These are phyloP conservation scores for Tragulus kanchil DNA, from an alignment of 2,113 vertebrate genomes.

Conservation along the genomic window DNA sequence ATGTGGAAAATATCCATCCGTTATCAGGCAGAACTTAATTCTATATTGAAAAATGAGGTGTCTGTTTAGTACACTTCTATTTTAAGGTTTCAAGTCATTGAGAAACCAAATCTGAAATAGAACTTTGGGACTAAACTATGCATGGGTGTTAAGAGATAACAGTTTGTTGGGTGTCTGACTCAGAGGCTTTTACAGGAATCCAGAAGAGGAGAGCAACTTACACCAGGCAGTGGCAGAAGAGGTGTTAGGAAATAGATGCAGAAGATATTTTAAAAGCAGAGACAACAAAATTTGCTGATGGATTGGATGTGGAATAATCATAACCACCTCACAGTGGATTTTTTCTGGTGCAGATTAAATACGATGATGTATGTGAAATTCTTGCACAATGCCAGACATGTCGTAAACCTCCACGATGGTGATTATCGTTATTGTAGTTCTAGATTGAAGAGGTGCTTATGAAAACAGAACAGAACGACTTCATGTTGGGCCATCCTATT, in stretches of 20 bases:
- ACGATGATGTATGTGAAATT: background rate
- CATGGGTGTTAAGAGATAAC: background rate
- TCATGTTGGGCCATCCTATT: background rate
- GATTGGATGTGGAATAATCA: background rate
- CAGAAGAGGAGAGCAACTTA: background rate
- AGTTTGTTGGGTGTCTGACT: background rate
- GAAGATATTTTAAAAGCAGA: slow-evolving; percentile 7
- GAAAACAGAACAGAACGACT: background rate
- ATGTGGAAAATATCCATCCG: slow-evolving; percentile 77
- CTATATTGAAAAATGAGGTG: slow-evolving; percentile 76
- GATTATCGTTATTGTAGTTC: background rate
- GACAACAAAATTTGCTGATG: background rate
- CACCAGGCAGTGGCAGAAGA: background rate
- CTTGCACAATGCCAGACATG: background rate
- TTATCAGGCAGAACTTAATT: slow-evolving; percentile 68
- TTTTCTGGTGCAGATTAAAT: background rate
- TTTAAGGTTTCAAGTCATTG: slow-evolving; percentile 80
- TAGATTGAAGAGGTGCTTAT: background rate
- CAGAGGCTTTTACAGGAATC: background rate
- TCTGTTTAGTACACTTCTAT: slow-evolving; percentile 76
- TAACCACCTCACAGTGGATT: background rate
- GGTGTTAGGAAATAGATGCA: background rate
- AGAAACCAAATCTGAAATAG: slow-evolving; percentile 79
- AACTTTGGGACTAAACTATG: slow-evolving; percentile 49
- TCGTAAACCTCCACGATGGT: background rate